Evolutionary conservation across 2,797 vertebrate species (phyloP).

Genomic region (Lerista edwardsae): DNA sequence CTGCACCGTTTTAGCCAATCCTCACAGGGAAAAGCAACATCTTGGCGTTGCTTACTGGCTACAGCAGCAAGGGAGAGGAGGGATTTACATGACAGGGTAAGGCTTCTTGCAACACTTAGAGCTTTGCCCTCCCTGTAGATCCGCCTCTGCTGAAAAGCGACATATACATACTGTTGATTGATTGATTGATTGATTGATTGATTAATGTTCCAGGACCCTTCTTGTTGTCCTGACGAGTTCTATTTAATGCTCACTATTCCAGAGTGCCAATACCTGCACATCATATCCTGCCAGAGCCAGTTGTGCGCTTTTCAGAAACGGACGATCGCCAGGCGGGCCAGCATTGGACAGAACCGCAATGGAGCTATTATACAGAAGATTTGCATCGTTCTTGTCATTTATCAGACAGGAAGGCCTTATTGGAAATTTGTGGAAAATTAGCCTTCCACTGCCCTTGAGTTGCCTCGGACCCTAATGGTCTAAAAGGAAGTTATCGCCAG

Average conservation of each 20-base stretch:
- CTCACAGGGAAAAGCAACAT: too few relatives aligned
- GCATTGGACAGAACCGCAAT: not conserved
- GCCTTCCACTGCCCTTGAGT: conserved; percentile 4
- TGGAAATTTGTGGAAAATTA: conserved; percentile 14
- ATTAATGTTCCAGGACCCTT: too few relatives aligned
- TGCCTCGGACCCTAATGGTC: not conserved
- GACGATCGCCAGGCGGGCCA: not conserved
- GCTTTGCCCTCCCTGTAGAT: too few relatives aligned
- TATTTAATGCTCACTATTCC: not conserved
- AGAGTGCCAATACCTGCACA: not conserved
- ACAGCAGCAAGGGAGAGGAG: too few relatives aligned
- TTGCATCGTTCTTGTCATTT: not conserved
- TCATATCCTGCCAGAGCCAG: not conserved
- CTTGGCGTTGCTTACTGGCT: too few relatives aligned
- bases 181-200: too few relatives aligned
- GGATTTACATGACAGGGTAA: too few relatives aligned
- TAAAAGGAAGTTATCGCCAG: not conserved
- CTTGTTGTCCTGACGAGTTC: not conserved
- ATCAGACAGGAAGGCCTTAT: not conserved
- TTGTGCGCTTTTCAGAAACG: not conserved
- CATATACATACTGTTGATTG: too few relatives aligned
- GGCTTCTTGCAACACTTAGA: too few relatives aligned
- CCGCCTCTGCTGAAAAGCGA: too few relatives aligned
- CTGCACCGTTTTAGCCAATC: too few relatives aligned
- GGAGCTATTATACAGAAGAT: conserved; percentile 12